These are phyloP conservation scores for Paratilapia polleni DNA, from an alignment of 2,113 vertebrate species.

Conservation along the genomic window DNA sequence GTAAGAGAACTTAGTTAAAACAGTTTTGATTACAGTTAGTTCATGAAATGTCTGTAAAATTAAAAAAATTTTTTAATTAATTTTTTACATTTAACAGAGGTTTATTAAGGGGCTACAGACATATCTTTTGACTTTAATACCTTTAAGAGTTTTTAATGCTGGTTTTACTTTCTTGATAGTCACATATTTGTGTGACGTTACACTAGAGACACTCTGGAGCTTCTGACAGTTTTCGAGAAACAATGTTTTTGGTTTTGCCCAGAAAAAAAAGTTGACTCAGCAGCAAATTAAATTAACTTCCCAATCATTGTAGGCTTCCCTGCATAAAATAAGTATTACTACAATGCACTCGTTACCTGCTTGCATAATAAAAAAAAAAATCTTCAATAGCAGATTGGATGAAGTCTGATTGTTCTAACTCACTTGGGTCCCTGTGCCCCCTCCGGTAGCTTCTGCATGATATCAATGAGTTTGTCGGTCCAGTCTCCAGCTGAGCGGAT, in stretches of 20 bases:
- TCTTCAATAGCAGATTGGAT: neutral
- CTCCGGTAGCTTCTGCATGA: slow-evolving; percentile 77
- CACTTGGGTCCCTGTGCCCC: slow-evolving; percentile 83
- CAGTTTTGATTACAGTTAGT: too few species aligned
- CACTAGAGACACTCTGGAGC: neutral
- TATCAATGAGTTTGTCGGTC: slow-evolving; percentile 85
- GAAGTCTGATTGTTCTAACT: slow-evolving; percentile 15
- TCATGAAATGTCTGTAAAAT: too few species aligned
- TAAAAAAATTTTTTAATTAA: too few species aligned
- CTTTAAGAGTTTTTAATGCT: too few species aligned
- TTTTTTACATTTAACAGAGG: too few species aligned
- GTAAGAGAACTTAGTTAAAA: too few species aligned
- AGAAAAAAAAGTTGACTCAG: too few species aligned
- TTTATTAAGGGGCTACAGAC: too few species aligned
- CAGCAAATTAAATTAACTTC: too few species aligned
- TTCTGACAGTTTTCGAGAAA: neutral
- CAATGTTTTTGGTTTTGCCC: neutral
- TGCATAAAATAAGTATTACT: too few species aligned
- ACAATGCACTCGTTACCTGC: neutral
- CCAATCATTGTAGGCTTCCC: too few species aligned
- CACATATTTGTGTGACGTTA: neutral
- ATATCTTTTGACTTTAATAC: too few species aligned
- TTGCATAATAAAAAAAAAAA: neutral
- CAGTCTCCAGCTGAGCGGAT: slow-evolving; percentile 88
- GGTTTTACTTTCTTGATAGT: neutral